Evolutionary conservation across 2,888 invertebrate genomes (phyloP), one percentile per base, ranked within the genome.

Genomic region (Agrypnus murinus): DNA sequence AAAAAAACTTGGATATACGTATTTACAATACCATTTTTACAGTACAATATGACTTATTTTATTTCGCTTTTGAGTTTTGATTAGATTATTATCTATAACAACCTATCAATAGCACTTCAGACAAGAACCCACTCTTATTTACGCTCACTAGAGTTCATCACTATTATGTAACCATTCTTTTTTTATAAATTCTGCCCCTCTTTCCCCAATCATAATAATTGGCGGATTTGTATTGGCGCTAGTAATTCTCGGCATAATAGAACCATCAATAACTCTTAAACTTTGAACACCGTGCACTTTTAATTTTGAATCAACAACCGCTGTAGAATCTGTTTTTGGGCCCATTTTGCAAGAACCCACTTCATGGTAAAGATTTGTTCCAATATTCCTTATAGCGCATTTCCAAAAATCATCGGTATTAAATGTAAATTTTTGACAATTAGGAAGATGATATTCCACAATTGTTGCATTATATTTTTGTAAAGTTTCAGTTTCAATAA

Each of bases 261-360:
- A 71, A 14, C 43, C 71, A 38, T 71, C 91, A 79, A 85, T 86
- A 10, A 90, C 88, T 53, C 89, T 83, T 14, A 90, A 81, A 1
- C 84, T 81, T 8, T 83, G 75, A 12, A 90, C 77, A 0, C 89
- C 89, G 70, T 88, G 82, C 0, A 90, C 89, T 65, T 82, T 82
- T 2, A 95, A 81, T 65, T 91, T 87, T 0, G 90, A 85, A 83
- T 93, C 92, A 0, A 95, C 94, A 0, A 95, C 94, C 1, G 91
- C 89, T n/a, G 84, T 81, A 0, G 84, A 85, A 77, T 90, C 89
- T 31, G 85, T 81, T 0, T 80, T 75, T 0, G 91, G 90, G 0
- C 93, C 93, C 94, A 95, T 94, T 80, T 93, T 92, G 75, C 92
- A 91, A 0, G 82, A 81, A 69, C 70, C 79, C 7, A 77, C 78